Evolutionary conservation across 2,113 vertebrate genomes (phyloP).

Genomic region (Alaudala cheleensis): DNA sequence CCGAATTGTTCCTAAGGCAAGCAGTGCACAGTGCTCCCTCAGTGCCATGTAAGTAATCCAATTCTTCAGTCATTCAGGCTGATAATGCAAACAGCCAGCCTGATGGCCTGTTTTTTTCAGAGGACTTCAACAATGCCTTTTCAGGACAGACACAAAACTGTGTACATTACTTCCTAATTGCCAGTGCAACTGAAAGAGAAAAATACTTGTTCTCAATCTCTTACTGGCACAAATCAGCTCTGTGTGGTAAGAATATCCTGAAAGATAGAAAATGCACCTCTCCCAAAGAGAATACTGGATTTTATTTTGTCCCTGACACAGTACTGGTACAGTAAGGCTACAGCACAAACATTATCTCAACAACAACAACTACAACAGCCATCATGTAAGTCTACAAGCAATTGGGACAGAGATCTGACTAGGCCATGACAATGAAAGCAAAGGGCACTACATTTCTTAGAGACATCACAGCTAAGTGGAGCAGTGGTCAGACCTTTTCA

Average conservation of each 20-base stretch:
- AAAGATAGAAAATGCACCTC: not conserved
- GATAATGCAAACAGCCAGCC: conserved; percentile 20
- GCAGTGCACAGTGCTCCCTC: not conserved
- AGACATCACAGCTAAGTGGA: conserved; percentile 25
- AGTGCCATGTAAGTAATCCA: conserved; percentile 22
- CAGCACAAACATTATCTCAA: not conserved
- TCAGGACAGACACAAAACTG: conserved; percentile 44
- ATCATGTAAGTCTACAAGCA: not conserved
- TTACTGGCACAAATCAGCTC: conserved; percentile 46
- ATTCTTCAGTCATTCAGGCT: conserved; percentile 6
- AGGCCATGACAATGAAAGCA: not conserved
- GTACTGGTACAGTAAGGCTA: not conserved
- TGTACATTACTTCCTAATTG: conserved; percentile 55
- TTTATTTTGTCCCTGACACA: not conserved
- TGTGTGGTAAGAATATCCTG: not conserved
- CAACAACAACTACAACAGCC: not conserved
- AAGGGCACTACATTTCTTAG: not conserved
- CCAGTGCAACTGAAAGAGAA: conserved; percentile 34
- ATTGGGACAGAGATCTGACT: not conserved
- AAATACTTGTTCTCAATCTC: conserved; percentile 52
- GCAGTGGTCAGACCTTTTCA: conserved; percentile 33
- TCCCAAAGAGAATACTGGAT: not conserved
- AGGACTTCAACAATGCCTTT: conserved; percentile 60
- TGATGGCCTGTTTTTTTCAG: conserved; percentile 60
- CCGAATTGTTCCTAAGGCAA: not conserved